Percentiles rank a stretch among this genome's conserved stretches.
These are phyloP conservation scores for Amia ocellicauda DNA, from an alignment of 2,113 vertebrate species.

Conservation along the genomic window DNA sequence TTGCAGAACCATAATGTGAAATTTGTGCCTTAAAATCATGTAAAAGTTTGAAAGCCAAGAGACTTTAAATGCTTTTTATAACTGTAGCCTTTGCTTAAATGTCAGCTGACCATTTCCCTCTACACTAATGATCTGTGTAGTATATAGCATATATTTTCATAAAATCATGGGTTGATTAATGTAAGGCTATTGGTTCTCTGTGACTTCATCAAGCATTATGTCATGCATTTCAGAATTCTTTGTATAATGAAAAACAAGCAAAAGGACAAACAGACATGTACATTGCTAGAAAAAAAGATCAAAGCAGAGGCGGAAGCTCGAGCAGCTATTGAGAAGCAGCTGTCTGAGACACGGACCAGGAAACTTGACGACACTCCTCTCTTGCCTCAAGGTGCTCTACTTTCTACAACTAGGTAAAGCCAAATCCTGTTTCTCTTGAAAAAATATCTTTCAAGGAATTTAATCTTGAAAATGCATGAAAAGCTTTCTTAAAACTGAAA, in stretches of 20 bases:
- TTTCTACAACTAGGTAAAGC: conserved; percentile 55
- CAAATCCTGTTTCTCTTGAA: not conserved
- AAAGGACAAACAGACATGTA: conserved; percentile 69
- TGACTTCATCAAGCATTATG: conserved; percentile 4
- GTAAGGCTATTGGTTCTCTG: not conserved
- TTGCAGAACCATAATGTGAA: too few species aligned
- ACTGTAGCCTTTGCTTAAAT: too few species aligned
- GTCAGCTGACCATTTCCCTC: too few species aligned
- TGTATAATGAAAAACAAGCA: conserved; percentile 72
- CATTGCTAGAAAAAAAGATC: conserved; percentile 68
- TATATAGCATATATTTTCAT: too few species aligned
- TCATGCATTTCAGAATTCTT: conserved; percentile 55
- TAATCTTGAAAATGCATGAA: too few species aligned
- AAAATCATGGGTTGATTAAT: too few species aligned
- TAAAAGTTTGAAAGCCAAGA: too few species aligned
- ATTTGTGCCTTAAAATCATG: too few species aligned
- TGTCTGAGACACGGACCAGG: conserved; percentile 60
- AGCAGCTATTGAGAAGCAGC: conserved; percentile 59
- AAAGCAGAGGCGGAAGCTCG: conserved; percentile 64
- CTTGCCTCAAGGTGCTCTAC: conserved; percentile 44
- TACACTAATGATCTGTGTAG: too few species aligned
- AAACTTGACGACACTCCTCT: conserved; percentile 64
- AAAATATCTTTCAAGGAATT: too few species aligned
- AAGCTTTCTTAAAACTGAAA: too few species aligned
- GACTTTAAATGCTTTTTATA: too few species aligned